Evolutionary conservation across 2,888 invertebrate genomes (phyloP).

Genomic region (Tuta absoluta): DNA sequence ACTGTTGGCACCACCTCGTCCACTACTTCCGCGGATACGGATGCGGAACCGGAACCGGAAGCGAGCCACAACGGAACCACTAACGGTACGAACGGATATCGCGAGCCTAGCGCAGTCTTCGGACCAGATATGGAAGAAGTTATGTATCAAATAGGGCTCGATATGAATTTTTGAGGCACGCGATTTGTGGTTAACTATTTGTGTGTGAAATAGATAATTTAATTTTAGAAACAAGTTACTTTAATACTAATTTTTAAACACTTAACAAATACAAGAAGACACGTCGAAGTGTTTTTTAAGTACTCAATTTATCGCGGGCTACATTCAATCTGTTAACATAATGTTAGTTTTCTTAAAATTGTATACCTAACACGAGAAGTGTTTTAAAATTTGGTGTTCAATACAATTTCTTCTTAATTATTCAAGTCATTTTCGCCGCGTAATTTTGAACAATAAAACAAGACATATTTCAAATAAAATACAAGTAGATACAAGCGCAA

Average conservation of each 20-base stretch:
- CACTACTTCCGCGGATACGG: constrained; percentile 49
- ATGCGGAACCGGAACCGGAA: constrained; percentile 36
- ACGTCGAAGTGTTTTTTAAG: too few relatives aligned
- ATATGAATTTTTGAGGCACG: constrained; percentile 77
- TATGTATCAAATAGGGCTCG: constrained; percentile 81
- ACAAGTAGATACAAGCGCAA: too few relatives aligned
- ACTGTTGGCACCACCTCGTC: constrained; percentile 59
- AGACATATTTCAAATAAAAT: too few relatives aligned
- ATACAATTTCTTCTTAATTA: too few relatives aligned
- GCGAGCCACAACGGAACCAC: constrained; percentile 37
- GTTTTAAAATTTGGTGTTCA: too few relatives aligned
- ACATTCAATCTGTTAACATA: too few relatives aligned
- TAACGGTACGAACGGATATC: constrained; percentile 46
- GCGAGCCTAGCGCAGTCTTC: constrained; percentile 41
- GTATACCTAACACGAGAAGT: too few relatives aligned
- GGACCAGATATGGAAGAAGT: constrained; percentile 76
- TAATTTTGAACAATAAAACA: too few relatives aligned
- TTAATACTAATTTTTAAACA: not conserved
- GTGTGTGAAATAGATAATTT: not conserved
- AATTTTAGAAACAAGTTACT: not conserved
- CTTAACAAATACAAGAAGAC: too few relatives aligned
- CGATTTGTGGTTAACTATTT: constrained; percentile 35
- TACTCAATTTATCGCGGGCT: too few relatives aligned
- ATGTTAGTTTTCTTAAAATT: too few relatives aligned
- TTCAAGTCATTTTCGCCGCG: too few relatives aligned